Percentiles rank a stretch among this genome's conserved stretches.
Conservation (phyloP, 2,113 vertebrate species). For the Diadophis punctatus region DNA sequence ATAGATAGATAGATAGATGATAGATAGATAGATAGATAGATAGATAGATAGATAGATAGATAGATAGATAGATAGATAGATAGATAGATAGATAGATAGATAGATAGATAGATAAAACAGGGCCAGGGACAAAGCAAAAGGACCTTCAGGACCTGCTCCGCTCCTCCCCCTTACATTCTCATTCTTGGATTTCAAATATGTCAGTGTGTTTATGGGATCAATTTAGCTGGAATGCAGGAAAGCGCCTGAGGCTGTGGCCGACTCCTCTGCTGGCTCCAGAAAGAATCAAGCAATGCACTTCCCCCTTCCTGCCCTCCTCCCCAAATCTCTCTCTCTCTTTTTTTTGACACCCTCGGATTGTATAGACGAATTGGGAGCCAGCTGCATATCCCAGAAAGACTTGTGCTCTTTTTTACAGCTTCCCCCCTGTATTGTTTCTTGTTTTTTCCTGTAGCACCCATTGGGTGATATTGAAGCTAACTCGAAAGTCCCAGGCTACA, state of each 20-base stretch:
- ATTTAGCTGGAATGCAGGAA: slow-evolving; percentile 26
- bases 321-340: neutral
- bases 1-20: no score
- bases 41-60: no score
- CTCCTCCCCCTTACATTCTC: neutral
- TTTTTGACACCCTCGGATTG: neutral
- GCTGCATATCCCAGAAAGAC: neutral
- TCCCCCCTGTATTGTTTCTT: neutral
- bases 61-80: no score
- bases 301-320: neutral
- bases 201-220: slow-evolving; percentile 29
- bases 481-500: neutral
- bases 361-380: neutral
- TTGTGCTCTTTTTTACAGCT: neutral
- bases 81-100: neutral
- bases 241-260: slow-evolving; percentile 13
- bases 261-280: slow-evolving; percentile 19
- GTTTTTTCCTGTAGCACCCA: neutral
- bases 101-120: neutral
- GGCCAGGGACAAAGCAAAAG: neutral
- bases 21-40: no score
- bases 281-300: neutral
- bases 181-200: neutral
- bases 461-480: neutral
- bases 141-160: neutral